Evolutionary conservation across 2,888 invertebrate species (phyloP).

Genomic region (Leptodirus hochenwartii): DNA sequence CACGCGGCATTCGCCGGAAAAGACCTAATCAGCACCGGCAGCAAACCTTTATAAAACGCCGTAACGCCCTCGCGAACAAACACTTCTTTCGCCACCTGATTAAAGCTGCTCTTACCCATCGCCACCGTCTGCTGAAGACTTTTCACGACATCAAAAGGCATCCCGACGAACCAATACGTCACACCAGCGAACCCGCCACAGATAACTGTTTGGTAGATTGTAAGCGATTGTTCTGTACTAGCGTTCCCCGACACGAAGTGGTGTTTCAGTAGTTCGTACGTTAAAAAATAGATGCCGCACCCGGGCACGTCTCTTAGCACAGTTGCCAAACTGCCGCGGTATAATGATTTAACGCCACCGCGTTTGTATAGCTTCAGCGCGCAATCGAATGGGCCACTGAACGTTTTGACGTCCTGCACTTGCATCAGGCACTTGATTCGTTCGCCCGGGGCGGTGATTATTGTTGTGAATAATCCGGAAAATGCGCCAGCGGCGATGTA

Average conservation of each 20-base stretch:
- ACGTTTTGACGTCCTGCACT: slow-evolving; percentile 63
- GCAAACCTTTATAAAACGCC: slow-evolving; percentile 83
- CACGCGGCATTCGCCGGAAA: slow-evolving; percentile 98
- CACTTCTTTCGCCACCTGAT: slow-evolving; percentile 69
- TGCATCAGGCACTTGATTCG: slow-evolving; percentile 96
- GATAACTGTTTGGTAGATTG: slow-evolving; percentile 61
- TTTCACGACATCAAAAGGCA: slow-evolving; percentile 95
- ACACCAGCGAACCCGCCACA: slow-evolving; percentile 96
- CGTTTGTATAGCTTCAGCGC: slow-evolving; percentile 74
- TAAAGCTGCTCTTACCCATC: slow-evolving; percentile 74
- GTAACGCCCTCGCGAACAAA: slow-evolving; percentile 74
- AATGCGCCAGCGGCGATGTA: slow-evolving; percentile 88
- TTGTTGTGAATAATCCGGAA: slow-evolving; percentile 94
- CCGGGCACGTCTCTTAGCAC: slow-evolving; percentile 88
- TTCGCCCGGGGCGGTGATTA: slow-evolving; percentile 97
- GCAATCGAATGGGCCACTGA: slow-evolving; percentile 87
- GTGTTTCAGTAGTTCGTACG: slow-evolving; percentile 83
- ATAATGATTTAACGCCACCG: slow-evolving; percentile 85
- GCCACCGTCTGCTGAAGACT: slow-evolving; percentile 95
- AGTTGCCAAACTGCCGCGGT: slow-evolving; percentile 77
- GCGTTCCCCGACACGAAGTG: slow-evolving; percentile 37
- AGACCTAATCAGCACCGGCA: slow-evolving; percentile 87
- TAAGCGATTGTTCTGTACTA: slow-evolving; percentile 44
- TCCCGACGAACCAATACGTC: slow-evolving; percentile 89
- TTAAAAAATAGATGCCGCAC: slow-evolving; percentile 95